Evolutionary conservation across 2,888 invertebrate species (phyloP), one percentile per base, ranked within the genome.

Genomic region (Zygogramma bicolorata): DNA sequence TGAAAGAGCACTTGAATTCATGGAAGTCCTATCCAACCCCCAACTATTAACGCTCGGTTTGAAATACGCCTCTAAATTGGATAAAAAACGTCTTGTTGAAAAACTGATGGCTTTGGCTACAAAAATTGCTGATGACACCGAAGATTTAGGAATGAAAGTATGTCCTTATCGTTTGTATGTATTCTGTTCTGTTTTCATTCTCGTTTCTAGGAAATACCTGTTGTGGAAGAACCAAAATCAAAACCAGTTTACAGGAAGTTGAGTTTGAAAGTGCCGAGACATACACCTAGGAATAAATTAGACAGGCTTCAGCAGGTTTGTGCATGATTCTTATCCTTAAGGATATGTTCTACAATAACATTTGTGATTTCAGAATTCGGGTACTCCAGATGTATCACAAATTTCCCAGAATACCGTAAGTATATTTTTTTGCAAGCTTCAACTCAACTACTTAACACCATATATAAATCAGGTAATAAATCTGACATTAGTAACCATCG

Each of bases 41-140:
- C 92, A 93, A 57, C 88, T 96, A 0, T 87, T 97, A 40, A 94
- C 94, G 75, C 88, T 97, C 40, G 97, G 96, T 0, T 93, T 95
- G n/a, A 96, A 95, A 84, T 98, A 97, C 87, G 95, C 97, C 0
- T 91, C 92, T 0, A 92, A 94, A 77, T 88, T 94, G 10, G 93
- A 95, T 25, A 92, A 93, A 79, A 91, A 92, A 79, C 92, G 94
- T 81, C 88, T 98, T 57, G 94, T 94, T 0, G 94, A 96, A 79
- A 93, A 94, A 84, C 88, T 97, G 27, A 89, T 80, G 68, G 84
- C 84, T 57, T 66, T 87, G 20, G 81, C 83, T 4, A 66, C 78
- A 7, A 80, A 78, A 75, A 67, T 85, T 31, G 74, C 78, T 7
- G 79, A 80, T 65, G 81, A 80, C 13, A 75, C 79, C 1, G 74